These are phyloP conservation scores for Martes martes DNA, from an alignment of 2,113 vertebrate species.

Conservation along the genomic window DNA sequence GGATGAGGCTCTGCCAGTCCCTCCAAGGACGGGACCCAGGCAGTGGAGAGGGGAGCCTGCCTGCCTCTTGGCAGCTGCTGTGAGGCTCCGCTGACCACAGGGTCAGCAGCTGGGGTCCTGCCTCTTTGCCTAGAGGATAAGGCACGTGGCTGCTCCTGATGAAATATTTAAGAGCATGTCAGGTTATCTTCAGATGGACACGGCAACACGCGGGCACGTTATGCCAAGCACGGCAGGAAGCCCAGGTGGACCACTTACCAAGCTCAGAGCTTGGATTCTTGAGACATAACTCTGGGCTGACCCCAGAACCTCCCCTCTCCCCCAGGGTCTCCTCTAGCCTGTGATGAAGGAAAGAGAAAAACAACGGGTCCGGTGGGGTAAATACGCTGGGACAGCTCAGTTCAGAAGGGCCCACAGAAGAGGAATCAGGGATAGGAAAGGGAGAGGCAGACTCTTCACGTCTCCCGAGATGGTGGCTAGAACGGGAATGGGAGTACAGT, in stretches of 20 bases:
- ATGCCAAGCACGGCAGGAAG: conserved; percentile 53
- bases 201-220: conserved; percentile 50
- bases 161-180: conserved; percentile 79
- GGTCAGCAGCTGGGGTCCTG: conserved; percentile 36
- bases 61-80: conserved; percentile 42
- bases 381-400: neutral
- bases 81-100: conserved; percentile 63
- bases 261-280: neutral
- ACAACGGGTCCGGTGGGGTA: fast-evolving
- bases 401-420: neutral
- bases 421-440: neutral
- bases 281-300: neutral
- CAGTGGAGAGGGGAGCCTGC: neutral
- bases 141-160: conserved; percentile 47
- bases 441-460: neutral
- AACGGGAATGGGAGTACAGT: fast-evolving
- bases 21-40: fast-evolving
- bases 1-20: neutral
- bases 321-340: neutral
- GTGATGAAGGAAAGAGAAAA: neutral
- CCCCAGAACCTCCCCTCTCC: neutral
- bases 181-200: conserved; percentile 80
- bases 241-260: conserved; percentile 45
- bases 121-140: conserved; percentile 40
- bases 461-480: neutral